Conservation (phyloP, 2,797 vertebrate species). For the Characodon lateralis region DNA sequence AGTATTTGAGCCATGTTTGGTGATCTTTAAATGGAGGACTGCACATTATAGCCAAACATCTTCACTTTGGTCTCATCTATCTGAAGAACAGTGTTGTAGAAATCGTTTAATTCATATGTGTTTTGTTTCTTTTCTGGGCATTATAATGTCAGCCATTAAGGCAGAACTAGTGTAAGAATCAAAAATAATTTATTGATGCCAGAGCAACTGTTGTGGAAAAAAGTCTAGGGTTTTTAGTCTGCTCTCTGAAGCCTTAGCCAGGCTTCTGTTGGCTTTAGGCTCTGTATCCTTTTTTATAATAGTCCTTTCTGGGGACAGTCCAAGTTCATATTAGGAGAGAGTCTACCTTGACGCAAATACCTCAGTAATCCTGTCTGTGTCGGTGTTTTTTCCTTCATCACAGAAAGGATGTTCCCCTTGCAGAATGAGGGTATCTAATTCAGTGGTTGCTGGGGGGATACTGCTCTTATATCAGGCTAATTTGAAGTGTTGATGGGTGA, state of each 20-base stretch:
- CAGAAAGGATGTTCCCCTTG: conserved; percentile 35
- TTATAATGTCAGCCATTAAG: not conserved
- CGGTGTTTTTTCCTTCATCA: conserved; percentile 1
- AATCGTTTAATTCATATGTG: not conserved
- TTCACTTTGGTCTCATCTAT: not conserved
- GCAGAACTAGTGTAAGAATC: not conserved
- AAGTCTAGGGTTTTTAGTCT: not conserved
- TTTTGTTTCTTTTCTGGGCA: not conserved
- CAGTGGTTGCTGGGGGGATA: not conserved
- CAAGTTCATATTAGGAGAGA: not conserved
- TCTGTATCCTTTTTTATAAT: not conserved
- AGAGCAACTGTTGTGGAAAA: not conserved
- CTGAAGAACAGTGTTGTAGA: not conserved
- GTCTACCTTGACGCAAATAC: not conserved
- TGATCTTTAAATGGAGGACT: too few species aligned
- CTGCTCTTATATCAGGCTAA: conserved; percentile 68
- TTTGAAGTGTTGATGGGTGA: conserved; percentile 79
- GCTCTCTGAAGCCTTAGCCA: not conserved
- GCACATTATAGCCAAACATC: not conserved
- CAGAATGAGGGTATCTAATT: conserved; percentile 21
- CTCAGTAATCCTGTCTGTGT: not conserved
- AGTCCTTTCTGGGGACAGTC: not conserved
- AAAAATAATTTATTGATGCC: not conserved
- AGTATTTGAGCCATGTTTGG: too few species aligned
- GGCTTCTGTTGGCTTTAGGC: not conserved